Percentiles rank a stretch among this genome's conserved stretches.
These are phyloP conservation scores for Conus canariensis DNA, from an alignment of 2,888 invertebrate species.

Conservation along the genomic window DNA sequence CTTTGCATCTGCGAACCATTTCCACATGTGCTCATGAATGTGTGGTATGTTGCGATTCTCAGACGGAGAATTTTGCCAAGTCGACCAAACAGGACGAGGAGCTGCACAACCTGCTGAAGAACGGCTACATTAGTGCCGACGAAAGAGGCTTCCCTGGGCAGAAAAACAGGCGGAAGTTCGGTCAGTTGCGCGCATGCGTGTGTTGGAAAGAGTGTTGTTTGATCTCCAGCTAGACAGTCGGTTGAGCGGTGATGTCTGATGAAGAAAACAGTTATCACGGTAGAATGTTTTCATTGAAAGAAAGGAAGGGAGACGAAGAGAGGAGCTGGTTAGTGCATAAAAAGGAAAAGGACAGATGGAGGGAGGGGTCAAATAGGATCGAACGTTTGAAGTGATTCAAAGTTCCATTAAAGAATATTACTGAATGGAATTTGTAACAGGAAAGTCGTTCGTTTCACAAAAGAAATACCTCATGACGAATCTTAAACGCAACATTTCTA, in stretches of 20 bases:
- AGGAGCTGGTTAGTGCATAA: background rate
- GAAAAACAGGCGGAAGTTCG: constrained; percentile 63
- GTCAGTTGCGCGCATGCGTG: constrained; percentile 42
- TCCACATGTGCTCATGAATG: too few species aligned
- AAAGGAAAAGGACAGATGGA: background rate
- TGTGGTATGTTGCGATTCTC: constrained; percentile 38
- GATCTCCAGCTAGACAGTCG: too few species aligned
- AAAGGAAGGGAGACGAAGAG: background rate
- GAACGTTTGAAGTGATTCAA: too few species aligned
- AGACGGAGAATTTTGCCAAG: constrained; percentile 86
- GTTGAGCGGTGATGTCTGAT: too few species aligned
- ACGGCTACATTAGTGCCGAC: constrained; percentile 80
- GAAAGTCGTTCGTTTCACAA: too few species aligned
- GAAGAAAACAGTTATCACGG: too few species aligned
- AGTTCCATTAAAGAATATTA: too few species aligned
- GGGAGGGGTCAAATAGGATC: background rate
- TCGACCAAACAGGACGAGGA: constrained; percentile 86
- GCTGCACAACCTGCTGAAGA: constrained; percentile 86
- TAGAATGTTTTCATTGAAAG: background rate
- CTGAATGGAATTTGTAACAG: too few species aligned
- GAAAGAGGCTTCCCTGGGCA: constrained; percentile 70
- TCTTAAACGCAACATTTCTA: too few species aligned
- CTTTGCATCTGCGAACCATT: background rate
- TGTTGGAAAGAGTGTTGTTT: too few species aligned
- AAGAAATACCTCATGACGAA: too few species aligned